Evolutionary conservation across 2,888 invertebrate species (phyloP), one percentile per base, ranked within the genome.

Genomic region (Tenthredo notha): DNA sequence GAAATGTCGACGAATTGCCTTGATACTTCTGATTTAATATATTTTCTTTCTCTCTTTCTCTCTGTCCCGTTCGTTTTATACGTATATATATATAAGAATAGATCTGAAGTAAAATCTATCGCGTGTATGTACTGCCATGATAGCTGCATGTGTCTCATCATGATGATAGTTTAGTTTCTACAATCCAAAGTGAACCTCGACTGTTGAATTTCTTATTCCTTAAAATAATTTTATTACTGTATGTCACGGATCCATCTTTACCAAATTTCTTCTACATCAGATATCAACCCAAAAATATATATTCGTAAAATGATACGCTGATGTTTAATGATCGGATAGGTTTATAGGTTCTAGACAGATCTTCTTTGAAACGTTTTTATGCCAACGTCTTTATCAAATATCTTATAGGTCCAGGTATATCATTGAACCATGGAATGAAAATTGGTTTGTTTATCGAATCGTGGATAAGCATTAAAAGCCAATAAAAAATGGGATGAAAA

Each of bases 401-500:
- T 72, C 75, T 2, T 10, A 47, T 7, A n/a, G 37, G 75, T 75
- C 75, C 75, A 75, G 75, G 25, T 21, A 47, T 15, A 7, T 0
- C 54, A 75, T 75, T 47, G 70, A 47, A 75, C 25, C 75, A 47
- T 47, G 47, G 25, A 25, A 12, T 47, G 75, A 75, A 75, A 75
- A 75, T 75, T 47, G 75, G 75, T 75, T 75, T 25, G 70, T 33
- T 70, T 18, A 70, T 47, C 21, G 47, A 75, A 37, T 25, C 61
- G 10, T 7, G n/a, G 10, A 12, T 9, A 12, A 61, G 21, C 25
- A 61, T 61, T 25, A 54, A n/a, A n/a, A 1, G n/a, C 54, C 54
- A n/a, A n/a, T 54, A 54, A 54, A 54, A 54, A 54, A 54, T n/a
- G n/a, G 7, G 7, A n/a, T n/a, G 7, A 7, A n/a, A n/a, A 54